Conservation (phyloP, 1,140 invertebrate genomes). For the Tribolium castaneum region DNA sequence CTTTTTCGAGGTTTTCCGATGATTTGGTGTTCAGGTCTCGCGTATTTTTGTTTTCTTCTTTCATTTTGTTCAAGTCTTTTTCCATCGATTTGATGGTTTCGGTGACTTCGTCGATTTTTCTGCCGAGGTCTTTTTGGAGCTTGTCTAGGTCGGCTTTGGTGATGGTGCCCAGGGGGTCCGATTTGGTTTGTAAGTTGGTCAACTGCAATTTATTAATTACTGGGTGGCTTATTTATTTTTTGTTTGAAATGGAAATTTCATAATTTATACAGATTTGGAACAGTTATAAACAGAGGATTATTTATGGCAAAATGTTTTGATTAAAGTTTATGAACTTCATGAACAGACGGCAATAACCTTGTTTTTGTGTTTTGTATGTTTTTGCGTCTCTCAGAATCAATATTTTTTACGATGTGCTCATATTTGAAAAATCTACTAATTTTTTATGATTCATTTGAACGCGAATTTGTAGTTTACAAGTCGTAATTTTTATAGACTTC, state of each 20-base stretch:
- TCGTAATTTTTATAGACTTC: too few relatives aligned
- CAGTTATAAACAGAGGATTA: neutral
- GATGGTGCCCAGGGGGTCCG: conserved; percentile 52
- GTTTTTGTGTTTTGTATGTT: neutral
- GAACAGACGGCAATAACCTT: neutral
- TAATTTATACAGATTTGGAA: neutral
- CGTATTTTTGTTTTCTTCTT: conserved; percentile 58
- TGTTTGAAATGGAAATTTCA: too few relatives aligned
- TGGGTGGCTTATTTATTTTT: too few relatives aligned
- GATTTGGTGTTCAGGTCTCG: conserved; percentile 57
- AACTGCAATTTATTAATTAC: too few relatives aligned
- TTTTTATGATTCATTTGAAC: too few relatives aligned
- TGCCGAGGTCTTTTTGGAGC: conserved; percentile 68
- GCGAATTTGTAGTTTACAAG: too few relatives aligned
- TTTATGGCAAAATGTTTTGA: neutral
- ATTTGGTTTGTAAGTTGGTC: neutral
- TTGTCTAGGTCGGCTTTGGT: conserved; percentile 62
- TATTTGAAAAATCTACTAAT: neutral
- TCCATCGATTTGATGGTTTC: conserved; percentile 68
- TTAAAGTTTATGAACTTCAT: neutral
- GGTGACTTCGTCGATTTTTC: conserved; percentile 68
- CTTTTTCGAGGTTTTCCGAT: conserved; percentile 57
- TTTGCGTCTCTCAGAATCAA: neutral
- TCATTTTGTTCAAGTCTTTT: conserved; percentile 64
- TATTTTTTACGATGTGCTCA: neutral